Base-by-base conservation (phyloP, 37 sponge, comb jelly and placozoan species). In the Beroe forskalii region DNA sequence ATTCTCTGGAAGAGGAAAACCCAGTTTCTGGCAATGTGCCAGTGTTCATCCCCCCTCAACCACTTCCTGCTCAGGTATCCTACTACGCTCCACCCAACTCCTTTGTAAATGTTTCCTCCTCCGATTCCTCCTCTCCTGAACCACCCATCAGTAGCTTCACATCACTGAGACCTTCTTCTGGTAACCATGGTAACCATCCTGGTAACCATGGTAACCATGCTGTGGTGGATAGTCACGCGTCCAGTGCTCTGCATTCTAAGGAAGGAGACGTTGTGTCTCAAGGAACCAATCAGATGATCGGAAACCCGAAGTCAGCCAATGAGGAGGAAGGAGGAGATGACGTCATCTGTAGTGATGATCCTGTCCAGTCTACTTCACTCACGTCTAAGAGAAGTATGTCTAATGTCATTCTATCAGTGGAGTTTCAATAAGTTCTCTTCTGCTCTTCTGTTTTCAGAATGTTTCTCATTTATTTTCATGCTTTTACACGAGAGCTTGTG, bases 51-150 rank as follows among this genome's bases (percentile, higher is more conserved):
- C n/a, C n/a, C n/a, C n/a, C n/a, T n/a, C n/a, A n/a, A n/a, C n/a
- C n/a, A n/a, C n/a, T n/a, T n/a, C n/a, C n/a, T n/a, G n/a, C n/a
- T n/a, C n/a, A n/a, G n/a, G n/a, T n/a, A n/a, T n/a, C n/a, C n/a
- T n/a, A n/a, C n/a, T n/a, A n/a, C n/a, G n/a, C n/a, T n/a, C n/a
- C 38, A 1, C 36, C 72, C 3, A 69, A 69, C 38, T 69, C 72
- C 17, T 69, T 69, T 69, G 36, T 37, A 12, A 69, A 32, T 35
- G 66, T 63, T 30, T 69, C 39, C 36, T 32, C 20, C 28, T 32
- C 66, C 4, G 66, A 8, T 27, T 27, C 72, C 28, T 37, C 72
- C 6, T 48, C 55, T 48, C 55, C 55, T 48, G 55, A 48, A 48
- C 55, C 55, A 17, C 55, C 55, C 12, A 48, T 48, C 6, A 48